These are phyloP conservation scores for Cossypha polioptera DNA, from an alignment of 2,797 vertebrate genomes.

Conservation along the genomic window DNA sequence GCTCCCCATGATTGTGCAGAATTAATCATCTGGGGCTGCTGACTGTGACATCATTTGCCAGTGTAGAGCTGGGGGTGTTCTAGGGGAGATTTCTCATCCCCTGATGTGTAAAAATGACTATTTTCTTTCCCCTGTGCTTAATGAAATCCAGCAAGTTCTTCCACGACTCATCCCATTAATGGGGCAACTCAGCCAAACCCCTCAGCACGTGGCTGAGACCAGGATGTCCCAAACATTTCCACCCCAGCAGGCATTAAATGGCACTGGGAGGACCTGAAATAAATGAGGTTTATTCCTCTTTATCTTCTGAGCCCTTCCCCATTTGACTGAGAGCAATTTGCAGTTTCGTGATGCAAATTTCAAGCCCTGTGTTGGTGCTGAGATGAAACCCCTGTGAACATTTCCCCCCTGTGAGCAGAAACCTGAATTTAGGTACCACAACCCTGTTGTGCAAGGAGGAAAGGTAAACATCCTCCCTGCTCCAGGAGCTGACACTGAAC, in stretches of 20 bases:
- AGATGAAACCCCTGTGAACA: accelerated
- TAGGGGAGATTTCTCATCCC: background rate
- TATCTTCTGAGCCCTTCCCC: background rate
- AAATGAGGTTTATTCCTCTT: background rate
- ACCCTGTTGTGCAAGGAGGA: background rate
- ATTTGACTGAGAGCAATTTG: background rate
- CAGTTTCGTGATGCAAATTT: background rate
- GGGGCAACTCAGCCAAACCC: background rate
- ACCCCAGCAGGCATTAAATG: background rate
- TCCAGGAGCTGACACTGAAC: background rate
- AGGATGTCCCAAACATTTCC: background rate
- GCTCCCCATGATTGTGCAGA: background rate
- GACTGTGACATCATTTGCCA: background rate
- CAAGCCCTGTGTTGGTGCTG: background rate
- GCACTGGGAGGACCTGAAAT: background rate
- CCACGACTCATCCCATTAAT: background rate
- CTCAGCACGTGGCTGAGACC: background rate
- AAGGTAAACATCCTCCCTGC: background rate
- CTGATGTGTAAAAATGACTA: background rate
- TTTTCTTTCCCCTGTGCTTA: background rate
- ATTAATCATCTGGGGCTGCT: background rate
- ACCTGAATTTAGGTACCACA: background rate
- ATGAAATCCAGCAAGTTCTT: background rate
- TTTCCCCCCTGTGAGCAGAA: background rate
- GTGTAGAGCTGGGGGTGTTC: background rate